Percentiles rank a stretch among this genome's conserved stretches.
These are phyloP conservation scores for Typhlichthys eigenmanni DNA, from an alignment of 2,797 vertebrate genomes.

Conservation along the genomic window DNA sequence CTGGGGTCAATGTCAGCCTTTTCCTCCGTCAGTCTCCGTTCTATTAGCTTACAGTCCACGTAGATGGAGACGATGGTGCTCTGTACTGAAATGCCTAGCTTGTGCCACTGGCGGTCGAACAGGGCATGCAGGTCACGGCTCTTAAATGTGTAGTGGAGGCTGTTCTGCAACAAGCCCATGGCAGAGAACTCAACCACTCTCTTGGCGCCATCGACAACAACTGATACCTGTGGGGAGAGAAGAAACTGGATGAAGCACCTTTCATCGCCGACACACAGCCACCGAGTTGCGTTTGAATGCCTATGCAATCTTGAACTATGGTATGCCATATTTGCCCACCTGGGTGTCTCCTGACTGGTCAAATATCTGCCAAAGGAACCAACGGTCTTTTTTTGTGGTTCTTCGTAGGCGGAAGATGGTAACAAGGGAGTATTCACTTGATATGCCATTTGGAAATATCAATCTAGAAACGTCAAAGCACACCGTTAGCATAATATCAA, in stretches of 20 bases:
- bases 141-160: slow-evolving; percentile 87
- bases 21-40: slow-evolving; percentile 81
- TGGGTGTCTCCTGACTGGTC: slow-evolving; percentile 84
- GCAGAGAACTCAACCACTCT: slow-evolving; percentile 88
- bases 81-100: slow-evolving; percentile 87
- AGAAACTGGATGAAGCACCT: not conserved
- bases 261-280: not conserved
- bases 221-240: slow-evolving; percentile 79
- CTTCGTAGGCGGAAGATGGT: slow-evolving; percentile 87
- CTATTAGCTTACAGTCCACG: slow-evolving; percentile 91
- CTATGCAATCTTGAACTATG: not conserved
- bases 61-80: slow-evolving; percentile 84
- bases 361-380: slow-evolving; percentile 94
- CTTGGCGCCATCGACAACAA: slow-evolving; percentile 88
- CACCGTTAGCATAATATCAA: not conserved
- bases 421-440: slow-evolving; percentile 86
- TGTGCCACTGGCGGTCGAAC: slow-evolving; percentile 97
- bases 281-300: not conserved
- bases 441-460: slow-evolving; percentile 87
- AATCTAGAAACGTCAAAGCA: slow-evolving; percentile 65
- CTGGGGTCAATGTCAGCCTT: slow-evolving; percentile 76
- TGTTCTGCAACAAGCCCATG: slow-evolving; percentile 77
- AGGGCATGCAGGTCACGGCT: slow-evolving; percentile 88
- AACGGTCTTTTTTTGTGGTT: slow-evolving; percentile 92
- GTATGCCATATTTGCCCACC: slow-evolving; percentile 71